A percentile compares a stretch with the other conserved stretches of the same genome.
Conservation (phyloP, 2,797 vertebrate genomes). For the Gymnoscopelus braueri region DNA sequence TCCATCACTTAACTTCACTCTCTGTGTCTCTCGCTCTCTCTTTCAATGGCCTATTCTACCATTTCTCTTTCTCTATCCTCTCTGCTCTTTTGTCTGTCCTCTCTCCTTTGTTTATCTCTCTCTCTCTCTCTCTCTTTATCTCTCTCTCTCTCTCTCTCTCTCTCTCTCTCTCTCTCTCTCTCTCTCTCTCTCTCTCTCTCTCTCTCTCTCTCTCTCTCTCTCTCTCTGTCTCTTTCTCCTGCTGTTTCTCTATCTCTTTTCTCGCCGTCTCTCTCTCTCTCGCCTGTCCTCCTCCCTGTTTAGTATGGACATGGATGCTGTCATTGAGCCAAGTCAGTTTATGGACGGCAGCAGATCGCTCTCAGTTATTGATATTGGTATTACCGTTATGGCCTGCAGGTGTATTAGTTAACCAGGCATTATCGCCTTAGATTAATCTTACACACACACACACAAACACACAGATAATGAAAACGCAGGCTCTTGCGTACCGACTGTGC, state of each 20-base stretch:
- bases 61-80: background rate
- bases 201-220: constrained; percentile 4
- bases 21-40: background rate
- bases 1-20: background rate
- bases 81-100: background rate
- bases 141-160: background rate
- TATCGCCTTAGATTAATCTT: constrained; percentile 56
- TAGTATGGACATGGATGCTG: background rate
- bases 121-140: background rate
- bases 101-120: background rate
- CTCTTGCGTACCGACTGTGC: too few relatives aligned
- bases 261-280: background rate
- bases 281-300: background rate
- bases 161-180: background rate
- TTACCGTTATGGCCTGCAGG: constrained; percentile 63
- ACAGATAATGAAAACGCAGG: too few relatives aligned
- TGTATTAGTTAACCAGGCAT: constrained; percentile 66
- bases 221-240: background rate
- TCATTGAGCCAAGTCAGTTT: constrained; percentile 34
- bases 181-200: background rate
- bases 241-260: background rate
- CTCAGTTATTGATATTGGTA: constrained; percentile 64
- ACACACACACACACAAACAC: background rate
- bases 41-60: background rate
- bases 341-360: constrained; percentile 53